Conservation (phyloP, 1,140 invertebrate genomes). For the Mylabris phalerata region DNA sequence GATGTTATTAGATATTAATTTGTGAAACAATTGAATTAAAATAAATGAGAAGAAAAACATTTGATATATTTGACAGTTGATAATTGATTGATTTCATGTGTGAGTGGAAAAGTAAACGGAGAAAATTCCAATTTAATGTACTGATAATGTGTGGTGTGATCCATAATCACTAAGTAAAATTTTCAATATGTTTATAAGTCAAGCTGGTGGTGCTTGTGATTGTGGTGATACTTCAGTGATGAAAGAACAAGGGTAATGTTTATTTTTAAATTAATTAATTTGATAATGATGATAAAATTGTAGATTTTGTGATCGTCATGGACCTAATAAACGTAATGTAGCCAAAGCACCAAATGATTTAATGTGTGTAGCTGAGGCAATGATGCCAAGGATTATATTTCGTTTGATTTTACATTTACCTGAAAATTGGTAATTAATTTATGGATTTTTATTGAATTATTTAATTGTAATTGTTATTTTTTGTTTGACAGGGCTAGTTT, state of each 20-base stretch:
- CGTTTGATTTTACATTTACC: slow-evolving; percentile 84
- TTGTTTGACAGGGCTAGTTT: too few species aligned
- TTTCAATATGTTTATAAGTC: too few species aligned
- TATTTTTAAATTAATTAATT: neutral
- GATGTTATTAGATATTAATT: too few species aligned
- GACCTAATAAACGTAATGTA: slow-evolving; percentile 67
- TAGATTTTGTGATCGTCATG: slow-evolving; percentile 88
- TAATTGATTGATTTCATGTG: too few species aligned
- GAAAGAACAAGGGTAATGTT: slow-evolving; percentile 81
- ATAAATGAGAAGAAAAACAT: too few species aligned
- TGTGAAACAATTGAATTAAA: too few species aligned
- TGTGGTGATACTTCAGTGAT: slow-evolving; percentile 96
- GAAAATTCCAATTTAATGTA: too few species aligned
- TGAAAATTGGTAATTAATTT: slow-evolving; percentile 57
- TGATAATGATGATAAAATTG: slow-evolving; percentile 25
- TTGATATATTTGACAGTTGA: too few species aligned
- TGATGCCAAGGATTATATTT: slow-evolving; percentile 88
- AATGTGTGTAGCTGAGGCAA: slow-evolving; percentile 83
- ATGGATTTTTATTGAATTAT: neutral
- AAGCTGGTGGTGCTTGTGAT: slow-evolving; percentile 96
- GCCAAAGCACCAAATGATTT: slow-evolving; percentile 73
- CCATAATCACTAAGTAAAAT: too few species aligned
- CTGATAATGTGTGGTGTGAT: too few species aligned
- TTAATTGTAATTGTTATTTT: too few species aligned
- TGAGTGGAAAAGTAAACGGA: too few species aligned